phyloP scores from a whole-genome alignment of 2,797 vertebrate genomes.

The Ceryle rudis region DNA sequence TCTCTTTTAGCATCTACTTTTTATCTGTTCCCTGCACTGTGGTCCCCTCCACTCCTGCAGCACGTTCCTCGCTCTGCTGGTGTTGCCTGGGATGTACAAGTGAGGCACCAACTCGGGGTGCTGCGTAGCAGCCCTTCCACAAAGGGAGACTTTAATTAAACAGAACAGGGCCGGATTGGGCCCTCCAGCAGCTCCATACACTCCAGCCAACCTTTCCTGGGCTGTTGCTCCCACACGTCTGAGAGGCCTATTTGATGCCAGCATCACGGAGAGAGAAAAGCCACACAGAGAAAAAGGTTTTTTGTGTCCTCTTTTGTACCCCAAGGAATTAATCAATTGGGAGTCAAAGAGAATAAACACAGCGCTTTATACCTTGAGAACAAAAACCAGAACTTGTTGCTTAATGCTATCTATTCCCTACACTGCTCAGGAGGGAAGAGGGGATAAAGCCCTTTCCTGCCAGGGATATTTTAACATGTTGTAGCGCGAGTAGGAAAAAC shows the following conservation, averaged over 20 bases:
- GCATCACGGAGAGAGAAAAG: background rate
- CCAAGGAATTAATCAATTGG: background rate
- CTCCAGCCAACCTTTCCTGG: background rate
- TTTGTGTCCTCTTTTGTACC: background rate
- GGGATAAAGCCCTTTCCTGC: background rate
- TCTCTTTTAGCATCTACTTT: background rate
- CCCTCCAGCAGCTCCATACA: background rate
- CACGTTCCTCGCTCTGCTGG: fast-evolving
- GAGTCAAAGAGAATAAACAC: background rate
- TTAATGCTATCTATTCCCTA: background rate
- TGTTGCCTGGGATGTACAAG: background rate
- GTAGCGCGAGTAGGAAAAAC: fast-evolving
- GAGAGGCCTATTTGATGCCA: background rate
- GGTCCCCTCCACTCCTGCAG: background rate
- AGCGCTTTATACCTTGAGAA: background rate
- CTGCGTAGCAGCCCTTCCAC: background rate
- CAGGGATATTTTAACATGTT: background rate
- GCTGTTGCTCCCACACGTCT: background rate
- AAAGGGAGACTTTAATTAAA: background rate
- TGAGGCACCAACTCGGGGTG: background rate
- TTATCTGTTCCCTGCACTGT: fast-evolving
- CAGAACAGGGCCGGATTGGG: background rate
- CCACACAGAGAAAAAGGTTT: background rate
- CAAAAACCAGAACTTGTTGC: background rate
- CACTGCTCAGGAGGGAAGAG: background rate